phyloP scores from a whole-genome alignment of 2,797 vertebrate species.

The Tamandua tetradactyla region DNA sequence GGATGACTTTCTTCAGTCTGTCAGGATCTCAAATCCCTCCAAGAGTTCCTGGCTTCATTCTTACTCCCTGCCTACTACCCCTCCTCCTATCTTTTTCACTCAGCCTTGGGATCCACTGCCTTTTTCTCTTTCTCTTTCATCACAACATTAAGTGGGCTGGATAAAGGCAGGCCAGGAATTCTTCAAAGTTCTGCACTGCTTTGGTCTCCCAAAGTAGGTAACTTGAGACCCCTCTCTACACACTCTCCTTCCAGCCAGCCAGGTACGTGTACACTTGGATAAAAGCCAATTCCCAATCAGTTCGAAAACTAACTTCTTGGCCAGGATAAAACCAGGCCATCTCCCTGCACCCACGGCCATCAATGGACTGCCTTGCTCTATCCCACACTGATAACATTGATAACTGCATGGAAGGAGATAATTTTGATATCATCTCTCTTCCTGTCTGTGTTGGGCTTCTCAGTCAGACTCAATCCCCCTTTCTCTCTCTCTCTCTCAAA shows the following conservation, averaged over 20 bases:
- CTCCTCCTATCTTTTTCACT: background rate
- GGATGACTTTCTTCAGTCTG: background rate
- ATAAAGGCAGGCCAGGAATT: conserved; percentile 55
- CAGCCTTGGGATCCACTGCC: background rate
- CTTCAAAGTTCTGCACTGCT: conserved; percentile 48
- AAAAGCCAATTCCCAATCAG: conserved; percentile 62
- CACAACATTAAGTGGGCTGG: conserved; percentile 9
- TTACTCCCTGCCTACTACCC: background rate
- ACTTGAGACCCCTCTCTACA: conserved; percentile 44
- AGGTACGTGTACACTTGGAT: conserved; percentile 57
- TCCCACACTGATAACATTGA: background rate
- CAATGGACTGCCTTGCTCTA: background rate
- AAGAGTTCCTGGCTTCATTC: background rate
- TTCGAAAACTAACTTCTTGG: conserved; percentile 42
- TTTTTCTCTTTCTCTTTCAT: conserved; percentile 35
- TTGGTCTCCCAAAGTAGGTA: conserved; percentile 58
- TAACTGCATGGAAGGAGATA: background rate
- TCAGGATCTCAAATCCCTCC: background rate
- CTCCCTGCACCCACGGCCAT: background rate
- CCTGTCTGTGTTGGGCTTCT: conserved; percentile 7
- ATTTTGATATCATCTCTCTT: background rate
- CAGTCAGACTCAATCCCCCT: background rate
- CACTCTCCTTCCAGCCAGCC: conserved; percentile 39
- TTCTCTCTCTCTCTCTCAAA: conserved; percentile 69
- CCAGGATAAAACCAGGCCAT: conserved; percentile 41